Base-by-base conservation (phyloP, 1,140 invertebrate species). In the Heliothis subflexa region DNA sequence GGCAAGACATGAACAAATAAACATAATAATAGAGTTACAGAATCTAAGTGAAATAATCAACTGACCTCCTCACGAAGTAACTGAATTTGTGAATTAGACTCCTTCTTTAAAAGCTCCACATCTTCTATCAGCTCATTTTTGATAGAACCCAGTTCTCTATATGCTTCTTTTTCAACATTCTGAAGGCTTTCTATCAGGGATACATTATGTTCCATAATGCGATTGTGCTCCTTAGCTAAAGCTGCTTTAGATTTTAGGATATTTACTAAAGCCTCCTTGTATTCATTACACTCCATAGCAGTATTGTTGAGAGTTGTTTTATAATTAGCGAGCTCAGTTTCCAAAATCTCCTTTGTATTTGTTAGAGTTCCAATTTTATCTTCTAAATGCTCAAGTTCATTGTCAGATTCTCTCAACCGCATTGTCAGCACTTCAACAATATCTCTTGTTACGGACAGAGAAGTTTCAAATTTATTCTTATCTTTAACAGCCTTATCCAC, bases 151-250 rank as follows among this genome's bases (percentile, higher is more conserved):
- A 94, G 79, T 86, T 94, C 93, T 74, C 92, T 88, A 64, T 93
- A 93, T 1, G 93, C 92, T 77, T 94, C 92, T 59, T 89, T 93
- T 74, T 94, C 93, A 1, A 94, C 92, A 86, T 93, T 92, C 62
- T 94, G 91, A 40, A 94, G 85, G 79, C 92, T 93, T 82, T 94
- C 93, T 16, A 94, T 93, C 10, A 94, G 78, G 33, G 91, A 86
- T 0, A 93, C 93, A 86, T 94, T 94, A 54, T 94, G 93, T 73
- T 94, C 92, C 92, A 94, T 94, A 45, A 94, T 94, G n/a, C 92
- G 80, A 47, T 85, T 94, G 47, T 94, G 93, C 80, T 94, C 93
- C 77, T 93, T 93, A 16, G 91, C 91, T 11, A 94, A 82, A 40
- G 89, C 91, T 14, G 92, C 92, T 88, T 94, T 94, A 0, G 93